Base-by-base conservation (phyloP, 2,113 vertebrate species). In the Azemiops feae region DNA sequence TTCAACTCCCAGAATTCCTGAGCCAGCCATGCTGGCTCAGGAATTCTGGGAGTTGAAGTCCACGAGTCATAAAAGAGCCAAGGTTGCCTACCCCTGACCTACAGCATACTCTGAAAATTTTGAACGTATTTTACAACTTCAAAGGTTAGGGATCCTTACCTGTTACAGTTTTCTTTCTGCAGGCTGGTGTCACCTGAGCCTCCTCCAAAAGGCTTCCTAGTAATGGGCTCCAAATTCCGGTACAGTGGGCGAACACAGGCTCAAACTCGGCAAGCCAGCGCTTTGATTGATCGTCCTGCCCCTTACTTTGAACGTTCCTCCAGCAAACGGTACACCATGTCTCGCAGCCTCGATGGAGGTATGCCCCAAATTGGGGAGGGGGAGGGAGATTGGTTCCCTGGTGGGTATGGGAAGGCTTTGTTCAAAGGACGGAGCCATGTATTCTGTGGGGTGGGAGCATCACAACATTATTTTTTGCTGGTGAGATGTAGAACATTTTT, bases 221-320 rank as follows among this genome's bases (percentile, higher is more conserved):
- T 99, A 94, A 99, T 99, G 99, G 99, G 99, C 93, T 99, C 99
- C 94, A 99, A 99, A 98, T 99, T 99, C 93, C 98, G 99, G 91
- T 99, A 99, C 97, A 99, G 99, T 0, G 99, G 99, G 54, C 98
- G 99, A 93, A 99, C 99, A 0, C 99, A 99, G 97, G 98, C 99
- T 2, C 99, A 99, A 97, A 99, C 98, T 0, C 98, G 99, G 58
- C 99, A 99, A 96, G 99, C 99, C 96, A 99, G 99, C 0, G 98
- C 99, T n/a, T 98, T 99, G 53, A 99, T 99, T 0, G 99, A 99
- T 96, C 96, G 99, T 1, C 99, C 99, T 0, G 99, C 99, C 2
- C 99, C 99, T n/a, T 98, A 99, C 97, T 99, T 99, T 18, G 99
- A 99, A 90, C 98, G 99, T 30, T 99, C 99, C 69, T 98, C 99